Base-by-base conservation (phyloP, 2,113 vertebrate species). In the Sinocyclocheilus anophthalmus region DNA sequence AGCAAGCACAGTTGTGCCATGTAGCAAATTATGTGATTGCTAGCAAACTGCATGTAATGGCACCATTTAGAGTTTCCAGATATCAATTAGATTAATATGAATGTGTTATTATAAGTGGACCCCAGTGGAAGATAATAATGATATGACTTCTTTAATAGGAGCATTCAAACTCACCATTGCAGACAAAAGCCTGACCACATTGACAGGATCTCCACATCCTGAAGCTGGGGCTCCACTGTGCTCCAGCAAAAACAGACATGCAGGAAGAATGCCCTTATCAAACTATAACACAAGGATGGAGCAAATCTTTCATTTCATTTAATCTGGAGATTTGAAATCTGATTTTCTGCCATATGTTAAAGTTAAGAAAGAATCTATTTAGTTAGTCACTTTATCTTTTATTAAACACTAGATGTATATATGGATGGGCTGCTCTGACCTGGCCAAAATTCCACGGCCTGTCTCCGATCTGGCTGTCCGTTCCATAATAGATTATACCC, bases 381-480 rank as follows among this genome's bases (percentile, higher is more conserved):
- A 45, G 10, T 11, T 45, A 69, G 63, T 65, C 4, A 26, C n/a
- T 65, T 65, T 12, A 26, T 65, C 1, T 45, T 75, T 13, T 7
- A 14, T 24, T 2, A 24, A 45, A 84, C 83, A 85, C n/a, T 37
- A 13, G 45, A 8, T 63, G 33, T 13, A 12, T 37, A 13, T 37
- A n/a, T 37, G 10, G 20, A 80, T 42, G 8, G 4, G 5, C 3
- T 73, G 24, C 65, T 76, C 69, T 65, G 16, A 98, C 97, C 96
- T 98, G 97, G 26, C 97, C 97, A 0, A 95, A 98, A 91, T 97
- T 97, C 97, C 97, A 98, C 0, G 96, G 95, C 14, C 97, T 93
- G 50, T 95, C 94, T 0, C 95, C 96, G 16, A 98, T 97, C 94
- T 98, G 97, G 0, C 93, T 93, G 89, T 97, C 96, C 0, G 97